phyloP scores from a whole-genome alignment of 2,797 vertebrate species.

The Emydoidea blandingii region DNA sequence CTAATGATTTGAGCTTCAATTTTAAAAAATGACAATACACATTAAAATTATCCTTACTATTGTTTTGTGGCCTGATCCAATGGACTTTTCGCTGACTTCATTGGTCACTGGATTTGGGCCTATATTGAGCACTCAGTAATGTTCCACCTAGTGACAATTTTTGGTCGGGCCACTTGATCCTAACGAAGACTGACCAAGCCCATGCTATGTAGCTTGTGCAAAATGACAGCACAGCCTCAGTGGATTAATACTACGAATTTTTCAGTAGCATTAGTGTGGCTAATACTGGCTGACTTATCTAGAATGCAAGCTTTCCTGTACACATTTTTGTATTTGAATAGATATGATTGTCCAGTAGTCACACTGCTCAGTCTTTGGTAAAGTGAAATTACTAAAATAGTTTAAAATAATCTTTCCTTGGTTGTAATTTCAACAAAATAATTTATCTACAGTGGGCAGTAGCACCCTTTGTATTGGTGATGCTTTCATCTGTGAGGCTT shows the following conservation, averaged over 20 bases:
- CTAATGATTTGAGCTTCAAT: background rate
- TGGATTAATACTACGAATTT: background rate
- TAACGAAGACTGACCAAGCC: background rate
- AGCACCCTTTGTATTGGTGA: background rate
- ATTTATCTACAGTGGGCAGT: background rate
- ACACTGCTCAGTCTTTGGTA: background rate
- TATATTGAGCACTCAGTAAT: background rate
- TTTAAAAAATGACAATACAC: background rate
- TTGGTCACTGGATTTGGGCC: background rate
- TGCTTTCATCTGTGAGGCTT: background rate
- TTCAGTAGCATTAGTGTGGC: background rate
- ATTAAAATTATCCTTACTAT: background rate
- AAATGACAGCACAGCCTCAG: background rate
- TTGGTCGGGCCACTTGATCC: background rate
- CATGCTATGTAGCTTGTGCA: background rate
- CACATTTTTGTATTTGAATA: background rate
- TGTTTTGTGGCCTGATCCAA: background rate
- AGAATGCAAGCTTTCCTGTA: background rate
- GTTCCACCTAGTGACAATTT: background rate
- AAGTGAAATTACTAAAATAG: background rate
- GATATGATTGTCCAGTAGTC: background rate
- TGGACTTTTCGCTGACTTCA: background rate
- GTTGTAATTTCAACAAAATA: background rate
- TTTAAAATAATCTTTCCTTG: background rate
- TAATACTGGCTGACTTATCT: background rate